Conservation (phyloP, 1,140 invertebrate species). For the Calephelis virginiensis region DNA sequence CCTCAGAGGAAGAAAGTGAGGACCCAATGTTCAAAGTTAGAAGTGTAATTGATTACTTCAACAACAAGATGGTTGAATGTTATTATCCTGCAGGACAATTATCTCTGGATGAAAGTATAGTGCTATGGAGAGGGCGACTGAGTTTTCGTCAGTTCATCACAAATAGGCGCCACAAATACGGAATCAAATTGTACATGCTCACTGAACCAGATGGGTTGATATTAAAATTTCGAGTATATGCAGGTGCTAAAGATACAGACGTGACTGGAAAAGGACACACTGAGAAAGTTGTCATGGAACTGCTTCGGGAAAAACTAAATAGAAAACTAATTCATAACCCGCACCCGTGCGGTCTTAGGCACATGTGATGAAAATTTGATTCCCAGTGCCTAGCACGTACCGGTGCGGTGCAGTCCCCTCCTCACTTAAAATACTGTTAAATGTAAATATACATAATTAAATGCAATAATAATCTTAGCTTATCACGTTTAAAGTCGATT, state of each 20-base stretch:
- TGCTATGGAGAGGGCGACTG: slow-evolving; percentile 52
- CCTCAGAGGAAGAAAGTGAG: slow-evolving; percentile 20
- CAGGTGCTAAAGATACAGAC: slow-evolving; percentile 30
- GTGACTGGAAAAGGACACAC: slow-evolving; percentile 35
- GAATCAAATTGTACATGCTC: slow-evolving; percentile 60
- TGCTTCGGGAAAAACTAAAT: slow-evolving; percentile 40
- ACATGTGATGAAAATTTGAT: no score
- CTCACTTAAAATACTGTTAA: no score
- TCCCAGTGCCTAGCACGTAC: no score
- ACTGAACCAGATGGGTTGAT: slow-evolving; percentile 46
- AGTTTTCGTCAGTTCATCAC: slow-evolving; percentile 51
- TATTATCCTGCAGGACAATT: slow-evolving; percentile 51
- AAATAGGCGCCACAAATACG: slow-evolving; percentile 26
- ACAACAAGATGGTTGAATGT: slow-evolving; percentile 38
- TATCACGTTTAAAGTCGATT: no score
- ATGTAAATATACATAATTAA: no score
- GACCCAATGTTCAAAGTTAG: slow-evolving; percentile 27
- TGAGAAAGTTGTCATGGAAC: slow-evolving; percentile 40
- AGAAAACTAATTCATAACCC: slow-evolving; percentile 1
- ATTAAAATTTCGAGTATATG: slow-evolving; percentile 39
- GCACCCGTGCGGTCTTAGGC: no score
- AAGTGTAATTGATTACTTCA: slow-evolving; percentile 40
- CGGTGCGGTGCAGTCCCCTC: no score
- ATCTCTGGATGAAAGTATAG: slow-evolving; percentile 54
- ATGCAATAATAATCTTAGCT: no score